Base-by-base conservation (phyloP, 1,140 invertebrate genomes). In the Caenorhabditis elegans region DNA sequence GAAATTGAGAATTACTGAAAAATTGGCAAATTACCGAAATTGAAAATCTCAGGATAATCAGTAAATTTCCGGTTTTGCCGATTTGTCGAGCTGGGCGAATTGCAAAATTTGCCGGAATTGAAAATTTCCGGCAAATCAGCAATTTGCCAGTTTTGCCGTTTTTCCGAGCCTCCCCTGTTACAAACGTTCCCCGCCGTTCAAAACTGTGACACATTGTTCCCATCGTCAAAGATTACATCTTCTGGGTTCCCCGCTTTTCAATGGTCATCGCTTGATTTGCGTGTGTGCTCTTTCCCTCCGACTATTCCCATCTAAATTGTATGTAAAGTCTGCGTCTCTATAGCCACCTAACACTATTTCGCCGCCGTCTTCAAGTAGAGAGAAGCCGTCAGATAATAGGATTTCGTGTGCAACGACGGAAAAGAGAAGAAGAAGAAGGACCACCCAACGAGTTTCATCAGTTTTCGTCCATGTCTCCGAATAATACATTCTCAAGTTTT, bases 391-490 rank as follows among this genome's bases (percentile, higher is more conserved):
- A 70, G 60, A 70, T 70, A 70, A 70, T 70, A 70, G 60, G 60
- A 70, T 70, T 70, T 70, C 60, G 60, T 70, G 60, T 34, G 28
- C 60, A 34, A 70, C 60, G 31, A 22, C 60, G 34, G 51, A 60
- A 34, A 60, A 22, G 26, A 17, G 28, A 34, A 60, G 53, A 60
- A 34, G 34, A 39, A 70, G 60, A 70, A 55, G 60, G 60, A 70
- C 60, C 60, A 70, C 60, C 60, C 60, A 70, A 70, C 60, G 60
- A 70, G 34, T 70, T 70, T 70, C 60, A 70, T 70, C 60, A 70
- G 60, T 43, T 34, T 60, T 31, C 51, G 6, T 26, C 22, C 15
- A 26, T 22, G 15, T 34, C 53, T 60, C 53, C 26, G 60, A 70
- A 70, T 70, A 70, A 70, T 70, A 70, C 60, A 70, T 70, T 39